phyloP scores from a whole-genome alignment of 2,888 invertebrate species.

The Tachina grossa region DNA sequence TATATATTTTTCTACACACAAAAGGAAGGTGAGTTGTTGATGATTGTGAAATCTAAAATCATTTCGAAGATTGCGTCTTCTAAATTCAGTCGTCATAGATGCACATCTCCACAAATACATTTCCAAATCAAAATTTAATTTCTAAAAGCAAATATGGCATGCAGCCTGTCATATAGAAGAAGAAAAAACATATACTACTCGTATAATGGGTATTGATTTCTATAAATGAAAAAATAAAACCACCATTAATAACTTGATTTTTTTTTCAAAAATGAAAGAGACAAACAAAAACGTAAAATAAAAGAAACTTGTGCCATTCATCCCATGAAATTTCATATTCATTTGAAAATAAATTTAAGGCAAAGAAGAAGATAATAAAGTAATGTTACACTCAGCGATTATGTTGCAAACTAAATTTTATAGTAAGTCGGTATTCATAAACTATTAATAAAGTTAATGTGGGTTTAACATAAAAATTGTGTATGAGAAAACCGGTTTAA shows the following conservation, averaged over 20 bases:
- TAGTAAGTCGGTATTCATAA: no score
- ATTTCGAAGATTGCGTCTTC: slow-evolving; percentile 26
- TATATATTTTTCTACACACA: neutral
- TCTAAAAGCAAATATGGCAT: neutral
- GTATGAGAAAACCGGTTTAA: no score
- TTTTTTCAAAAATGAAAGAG: neutral
- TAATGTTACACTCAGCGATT: slow-evolving; percentile 10
- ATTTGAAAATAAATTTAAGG: neutral
- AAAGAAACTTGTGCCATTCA: slow-evolving; percentile 2
- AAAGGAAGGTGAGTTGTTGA: slow-evolving; percentile 4
- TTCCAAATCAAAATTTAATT: slow-evolving; percentile 31
- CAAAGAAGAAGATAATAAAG: neutral
- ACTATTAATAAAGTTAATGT: no score
- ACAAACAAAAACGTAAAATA: neutral
- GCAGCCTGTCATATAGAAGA: neutral
- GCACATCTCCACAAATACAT: neutral
- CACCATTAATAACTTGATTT: slow-evolving; percentile 29
- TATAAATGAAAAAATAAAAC: slow-evolving; percentile 6
- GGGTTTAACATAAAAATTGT: no score
- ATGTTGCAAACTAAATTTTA: neutral
- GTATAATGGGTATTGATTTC: slow-evolving; percentile 42
- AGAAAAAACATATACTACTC: neutral
- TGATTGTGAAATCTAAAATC: slow-evolving; percentile 8
- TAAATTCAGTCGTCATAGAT: slow-evolving; percentile 6
- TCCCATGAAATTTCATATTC: neutral